phyloP scores from a whole-genome alignment of 2,113 vertebrate genomes.

The Platichthys stellatus region DNA sequence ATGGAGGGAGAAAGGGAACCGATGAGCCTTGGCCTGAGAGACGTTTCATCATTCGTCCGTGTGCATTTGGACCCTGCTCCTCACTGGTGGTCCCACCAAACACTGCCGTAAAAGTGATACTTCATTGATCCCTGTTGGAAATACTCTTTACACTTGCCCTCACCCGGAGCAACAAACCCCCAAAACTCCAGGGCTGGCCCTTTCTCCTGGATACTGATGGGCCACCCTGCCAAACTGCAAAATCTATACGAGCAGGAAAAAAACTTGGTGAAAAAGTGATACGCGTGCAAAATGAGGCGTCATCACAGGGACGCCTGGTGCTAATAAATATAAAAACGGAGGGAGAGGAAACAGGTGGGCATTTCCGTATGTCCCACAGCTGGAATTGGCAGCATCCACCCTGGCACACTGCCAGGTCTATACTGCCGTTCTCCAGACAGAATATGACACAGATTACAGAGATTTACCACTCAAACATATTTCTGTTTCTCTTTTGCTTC shows the following conservation, averaged over 20 bases:
- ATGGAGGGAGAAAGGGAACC: constrained; percentile 62
- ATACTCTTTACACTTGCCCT: constrained; percentile 44
- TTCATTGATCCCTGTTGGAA: constrained; percentile 50
- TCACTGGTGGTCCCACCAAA: constrained; percentile 55
- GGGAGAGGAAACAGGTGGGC: constrained; percentile 69
- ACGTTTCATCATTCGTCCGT: constrained; percentile 55
- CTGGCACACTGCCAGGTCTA: constrained; percentile 43
- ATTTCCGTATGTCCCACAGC: constrained; percentile 58
- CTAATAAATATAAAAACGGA: constrained; percentile 59
- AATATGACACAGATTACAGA: constrained; percentile 22
- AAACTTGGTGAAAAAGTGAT: constrained; percentile 41
- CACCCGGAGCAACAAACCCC: constrained; percentile 16
- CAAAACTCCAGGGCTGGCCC: constrained; percentile 19
- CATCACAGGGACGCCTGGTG: constrained; percentile 39
- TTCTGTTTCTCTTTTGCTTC: constrained; percentile 6
- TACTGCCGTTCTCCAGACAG: constrained; percentile 26
- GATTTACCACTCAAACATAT: not conserved
- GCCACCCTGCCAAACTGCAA: constrained; percentile 11
- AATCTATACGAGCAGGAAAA: constrained; percentile 8
- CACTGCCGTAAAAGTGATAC: constrained; percentile 61
- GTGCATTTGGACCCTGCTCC: constrained; percentile 32
- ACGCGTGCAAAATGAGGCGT: constrained; percentile 52
- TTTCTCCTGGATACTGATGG: constrained; percentile 21
- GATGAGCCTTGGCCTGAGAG: constrained; percentile 54
- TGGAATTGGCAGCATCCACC: constrained; percentile 31